Evolutionary conservation across 2,888 invertebrate species (phyloP).

Genomic region (Luperina nickerlii): DNA sequence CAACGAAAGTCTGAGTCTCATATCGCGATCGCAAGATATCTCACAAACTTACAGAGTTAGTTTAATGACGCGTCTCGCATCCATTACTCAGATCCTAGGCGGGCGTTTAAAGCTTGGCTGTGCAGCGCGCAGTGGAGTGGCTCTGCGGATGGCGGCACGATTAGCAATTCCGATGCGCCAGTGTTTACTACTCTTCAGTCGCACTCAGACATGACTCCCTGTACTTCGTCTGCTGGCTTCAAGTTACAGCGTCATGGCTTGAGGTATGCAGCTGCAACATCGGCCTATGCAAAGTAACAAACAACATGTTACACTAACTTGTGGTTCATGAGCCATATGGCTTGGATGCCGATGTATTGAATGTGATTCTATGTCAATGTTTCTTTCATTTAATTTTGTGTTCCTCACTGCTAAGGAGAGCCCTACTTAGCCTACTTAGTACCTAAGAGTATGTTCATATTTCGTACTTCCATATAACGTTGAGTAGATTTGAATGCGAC

Average conservation of each 20-base stretch:
- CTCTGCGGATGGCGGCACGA: conserved; percentile 59
- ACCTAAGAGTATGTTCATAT: background rate
- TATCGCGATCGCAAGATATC: conserved; percentile 37
- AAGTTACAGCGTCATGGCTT: conserved; percentile 17
- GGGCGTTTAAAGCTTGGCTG: conserved; percentile 43
- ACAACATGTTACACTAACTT: background rate
- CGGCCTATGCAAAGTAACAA: background rate
- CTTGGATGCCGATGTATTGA: background rate
- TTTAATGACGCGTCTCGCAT: conserved; percentile 60
- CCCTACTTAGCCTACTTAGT: background rate
- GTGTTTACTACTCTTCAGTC: conserved; percentile 64
- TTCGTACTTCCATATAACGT: background rate
- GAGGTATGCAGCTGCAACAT: conserved; percentile 22
- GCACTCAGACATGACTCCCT: conserved; percentile 43
- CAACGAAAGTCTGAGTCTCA: conserved; percentile 2
- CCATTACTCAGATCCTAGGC: conserved; percentile 58
- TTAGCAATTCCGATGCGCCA: conserved; percentile 70
- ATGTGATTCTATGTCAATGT: background rate
- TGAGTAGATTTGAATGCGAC: conserved; percentile 14
- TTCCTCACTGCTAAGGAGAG: background rate
- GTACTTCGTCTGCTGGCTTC: conserved; percentile 28
- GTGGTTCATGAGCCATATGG: background rate
- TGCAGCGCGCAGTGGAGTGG: conserved; percentile 60
- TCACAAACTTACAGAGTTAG: conserved; percentile 44
- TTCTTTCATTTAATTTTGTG: background rate